Evolutionary conservation across 2,888 invertebrate species (phyloP).

Genomic region (Drosophila anceps): DNA sequence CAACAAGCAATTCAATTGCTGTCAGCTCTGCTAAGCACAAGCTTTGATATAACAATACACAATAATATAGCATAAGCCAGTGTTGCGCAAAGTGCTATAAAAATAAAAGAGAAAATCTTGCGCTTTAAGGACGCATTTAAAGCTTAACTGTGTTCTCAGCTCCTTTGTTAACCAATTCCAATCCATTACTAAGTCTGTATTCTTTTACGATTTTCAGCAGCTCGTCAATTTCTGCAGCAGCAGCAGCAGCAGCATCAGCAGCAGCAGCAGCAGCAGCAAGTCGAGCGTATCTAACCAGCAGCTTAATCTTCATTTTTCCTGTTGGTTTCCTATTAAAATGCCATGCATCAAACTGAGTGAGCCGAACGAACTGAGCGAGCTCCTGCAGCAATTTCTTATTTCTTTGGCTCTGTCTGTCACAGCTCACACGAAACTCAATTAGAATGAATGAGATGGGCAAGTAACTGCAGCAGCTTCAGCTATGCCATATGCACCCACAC

Average conservation of each 20-base stretch:
- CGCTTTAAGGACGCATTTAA: neutral
- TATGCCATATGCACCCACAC: constrained; percentile 36
- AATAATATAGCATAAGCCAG: neutral
- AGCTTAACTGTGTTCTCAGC: neutral
- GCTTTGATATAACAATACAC: neutral
- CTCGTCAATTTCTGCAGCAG: constrained; percentile 2
- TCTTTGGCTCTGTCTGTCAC: constrained; percentile 23
- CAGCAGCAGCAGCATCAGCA: neutral
- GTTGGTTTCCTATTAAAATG: constrained; percentile 67
- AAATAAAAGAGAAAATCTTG: neutral
- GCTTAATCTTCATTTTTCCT: constrained; percentile 70
- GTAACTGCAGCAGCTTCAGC: constrained; percentile 13
- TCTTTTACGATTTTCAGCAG: constrained; percentile 7
- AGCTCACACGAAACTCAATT: constrained; percentile 62
- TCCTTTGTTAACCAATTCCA: neutral
- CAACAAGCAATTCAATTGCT: neutral
- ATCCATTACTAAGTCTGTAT: constrained; percentile 4
- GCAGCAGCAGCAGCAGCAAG: neutral
- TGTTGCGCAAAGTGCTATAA: constrained; percentile 1
- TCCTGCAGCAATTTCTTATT: constrained; percentile 9
- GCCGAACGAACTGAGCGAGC: constrained; percentile 11
- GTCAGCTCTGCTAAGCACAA: neutral
- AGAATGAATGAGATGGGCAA: constrained; percentile 59
- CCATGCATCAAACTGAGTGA: constrained; percentile 68
- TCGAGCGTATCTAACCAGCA: constrained; percentile 39